phyloP scores from a whole-genome alignment of 2,888 invertebrate species.

The Cecidostiba fungosa region DNA sequence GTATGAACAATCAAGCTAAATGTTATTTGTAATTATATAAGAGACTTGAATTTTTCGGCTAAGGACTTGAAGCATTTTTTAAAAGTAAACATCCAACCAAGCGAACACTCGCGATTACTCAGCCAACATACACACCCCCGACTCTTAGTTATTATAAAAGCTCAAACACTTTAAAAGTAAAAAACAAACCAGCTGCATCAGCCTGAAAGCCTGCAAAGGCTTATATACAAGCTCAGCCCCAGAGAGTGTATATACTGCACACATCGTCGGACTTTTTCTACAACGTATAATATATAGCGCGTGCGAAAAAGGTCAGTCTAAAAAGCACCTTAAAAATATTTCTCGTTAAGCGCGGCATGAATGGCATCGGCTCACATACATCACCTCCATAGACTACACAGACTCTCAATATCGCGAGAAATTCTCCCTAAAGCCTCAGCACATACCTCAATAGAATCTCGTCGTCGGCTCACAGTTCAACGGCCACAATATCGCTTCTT shows the following conservation, averaged over 20 bases:
- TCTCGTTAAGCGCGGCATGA: neutral
- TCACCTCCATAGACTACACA: neutral
- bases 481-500: constrained; percentile 58
- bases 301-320: neutral
- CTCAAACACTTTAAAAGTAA: neutral
- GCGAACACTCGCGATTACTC: neutral
- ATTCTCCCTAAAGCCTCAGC: constrained; percentile 13
- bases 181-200: neutral
- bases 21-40: too few species aligned
- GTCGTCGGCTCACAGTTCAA: constrained; percentile 8
- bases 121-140: neutral
- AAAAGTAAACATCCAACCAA: neutral
- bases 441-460: constrained; percentile 43
- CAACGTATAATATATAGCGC: neutral
- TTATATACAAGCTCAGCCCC: neutral
- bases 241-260: neutral
- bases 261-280: neutral
- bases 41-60: too few species aligned
- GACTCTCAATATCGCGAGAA: neutral
- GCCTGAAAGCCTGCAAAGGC: neutral
- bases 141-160: neutral
- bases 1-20: too few species aligned
- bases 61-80: neutral
- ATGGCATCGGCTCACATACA: neutral
- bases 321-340: constrained; percentile 5